phyloP scores from a whole-genome alignment of 1,140 invertebrate species.

The Melipona quadrifasciata region DNA sequence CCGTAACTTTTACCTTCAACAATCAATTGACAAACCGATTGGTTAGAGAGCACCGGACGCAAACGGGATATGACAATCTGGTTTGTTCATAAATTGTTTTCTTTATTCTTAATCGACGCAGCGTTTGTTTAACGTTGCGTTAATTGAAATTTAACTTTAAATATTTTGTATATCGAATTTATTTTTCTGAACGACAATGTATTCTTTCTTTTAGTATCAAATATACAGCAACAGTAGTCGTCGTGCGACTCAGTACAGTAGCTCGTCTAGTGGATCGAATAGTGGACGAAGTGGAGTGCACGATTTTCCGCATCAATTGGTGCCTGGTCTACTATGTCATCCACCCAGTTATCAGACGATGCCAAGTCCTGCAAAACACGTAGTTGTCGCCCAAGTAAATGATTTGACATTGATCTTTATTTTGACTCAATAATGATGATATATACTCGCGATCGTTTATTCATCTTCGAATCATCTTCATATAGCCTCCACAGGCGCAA shows the following conservation, averaged over 20 bases:
- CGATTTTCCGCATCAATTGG: conserved; percentile 92
- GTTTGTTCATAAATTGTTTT: conserved; percentile 64
- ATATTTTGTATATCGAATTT: not conserved
- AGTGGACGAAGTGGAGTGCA: conserved; percentile 79
- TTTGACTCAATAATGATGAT: not conserved
- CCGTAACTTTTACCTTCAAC: conserved; percentile 93
- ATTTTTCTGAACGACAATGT: not conserved
- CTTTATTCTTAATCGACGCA: not conserved
- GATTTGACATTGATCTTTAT: conserved; percentile 2
- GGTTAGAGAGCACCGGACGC: conserved; percentile 84
- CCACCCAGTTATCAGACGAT: conserved; percentile 91
- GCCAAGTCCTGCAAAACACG: conserved; percentile 92
- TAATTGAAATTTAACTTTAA: not conserved
- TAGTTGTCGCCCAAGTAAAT: conserved; percentile 88
- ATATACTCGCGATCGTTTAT: not conserved
- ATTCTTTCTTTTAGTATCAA: conserved; percentile 87
- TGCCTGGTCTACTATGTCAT: conserved; percentile 95
- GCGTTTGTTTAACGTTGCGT: not conserved
- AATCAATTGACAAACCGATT: conserved; percentile 88
- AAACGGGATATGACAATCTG: conserved; percentile 86
- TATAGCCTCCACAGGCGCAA: conserved; percentile 78
- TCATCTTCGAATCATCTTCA: not conserved
- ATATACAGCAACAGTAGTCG: conserved; percentile 90
- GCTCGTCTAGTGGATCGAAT: conserved; percentile 78
- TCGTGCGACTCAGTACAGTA: conserved; percentile 84